Percentiles rank a stretch among this genome's conserved stretches.
Evolutionary conservation across 1,140 invertebrate genomes (phyloP).

Genomic region (Zaprionus nigranus): DNA sequence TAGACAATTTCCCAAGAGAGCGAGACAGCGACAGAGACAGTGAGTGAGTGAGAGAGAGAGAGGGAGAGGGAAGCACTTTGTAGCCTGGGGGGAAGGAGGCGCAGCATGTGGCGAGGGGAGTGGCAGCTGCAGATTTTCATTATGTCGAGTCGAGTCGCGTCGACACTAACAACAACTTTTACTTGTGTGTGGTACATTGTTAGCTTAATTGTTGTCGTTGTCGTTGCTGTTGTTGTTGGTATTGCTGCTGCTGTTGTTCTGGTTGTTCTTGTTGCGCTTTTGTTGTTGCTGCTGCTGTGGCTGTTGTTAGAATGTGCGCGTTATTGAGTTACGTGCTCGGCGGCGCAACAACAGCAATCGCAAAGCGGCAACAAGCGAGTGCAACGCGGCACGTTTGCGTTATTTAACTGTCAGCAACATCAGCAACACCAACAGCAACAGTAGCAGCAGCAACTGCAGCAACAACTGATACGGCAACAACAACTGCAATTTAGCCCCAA

Average conservation of each 20-base stretch:
- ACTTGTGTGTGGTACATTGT: slow-evolving; percentile 70
- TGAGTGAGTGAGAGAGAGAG: background rate
- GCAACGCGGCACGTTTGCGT: slow-evolving; percentile 75
- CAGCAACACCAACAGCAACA: slow-evolving; percentile 38
- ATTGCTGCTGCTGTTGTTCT: slow-evolving; percentile 32
- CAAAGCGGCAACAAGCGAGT: slow-evolving; percentile 59
- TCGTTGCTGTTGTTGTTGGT: slow-evolving; percentile 41
- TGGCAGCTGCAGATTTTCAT: slow-evolving; percentile 65
- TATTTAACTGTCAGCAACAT: slow-evolving; percentile 75
- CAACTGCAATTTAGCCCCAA: slow-evolving; percentile 45
- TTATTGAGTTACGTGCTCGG: slow-evolving; percentile 81
- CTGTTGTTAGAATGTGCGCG: slow-evolving; percentile 78
- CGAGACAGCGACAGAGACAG: background rate
- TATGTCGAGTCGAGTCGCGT: slow-evolving; percentile 73
- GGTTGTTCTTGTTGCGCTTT: slow-evolving; percentile 49
- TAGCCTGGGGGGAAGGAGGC: background rate
- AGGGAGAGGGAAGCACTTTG: background rate
- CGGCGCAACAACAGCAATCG: slow-evolving; percentile 54
- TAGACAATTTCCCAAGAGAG: slow-evolving; percentile 71
- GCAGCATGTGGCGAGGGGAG: background rate
- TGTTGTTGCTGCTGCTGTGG: slow-evolving; percentile 29
- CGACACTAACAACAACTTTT: slow-evolving; percentile 79
- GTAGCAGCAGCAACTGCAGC: slow-evolving; percentile 21
- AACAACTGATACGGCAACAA: slow-evolving; percentile 42
- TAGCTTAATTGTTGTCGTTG: slow-evolving; percentile 79